These are phyloP conservation scores for Rhynchonema sp. DNA, from an alignment of 2,888 invertebrate species.

Conservation along the genomic window DNA sequence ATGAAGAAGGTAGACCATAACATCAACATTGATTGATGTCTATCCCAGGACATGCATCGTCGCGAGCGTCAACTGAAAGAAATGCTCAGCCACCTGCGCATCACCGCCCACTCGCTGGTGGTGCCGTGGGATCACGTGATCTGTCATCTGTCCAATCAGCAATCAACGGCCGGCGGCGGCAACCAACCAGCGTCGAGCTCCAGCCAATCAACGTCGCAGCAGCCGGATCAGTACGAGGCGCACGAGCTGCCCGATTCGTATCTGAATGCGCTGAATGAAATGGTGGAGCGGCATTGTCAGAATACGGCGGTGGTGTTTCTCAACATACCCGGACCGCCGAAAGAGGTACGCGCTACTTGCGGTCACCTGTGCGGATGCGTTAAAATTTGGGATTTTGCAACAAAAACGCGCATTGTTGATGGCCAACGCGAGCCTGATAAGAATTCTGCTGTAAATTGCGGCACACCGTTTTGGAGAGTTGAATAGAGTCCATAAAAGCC, in stretches of 20 bases:
- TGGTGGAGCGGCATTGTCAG: slow-evolving; percentile 52
- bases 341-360: background rate
- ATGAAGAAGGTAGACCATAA: too few relatives aligned
- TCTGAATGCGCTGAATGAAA: slow-evolving; percentile 35
- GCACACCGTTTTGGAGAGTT: too few relatives aligned
- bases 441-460: too few relatives aligned
- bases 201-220: too few relatives aligned
- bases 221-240: slow-evolving; percentile 9
- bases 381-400: too few relatives aligned
- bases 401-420: too few relatives aligned
- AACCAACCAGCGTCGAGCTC: background rate
- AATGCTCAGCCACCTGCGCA: slow-evolving; percentile 61
- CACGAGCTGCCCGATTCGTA: slow-evolving; percentile 19
- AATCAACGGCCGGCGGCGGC: too few relatives aligned
- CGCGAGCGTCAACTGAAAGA: slow-evolving; percentile 24
- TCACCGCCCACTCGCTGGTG: slow-evolving; percentile 53
- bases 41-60: slow-evolving; percentile 23
- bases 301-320: slow-evolving; percentile 75
- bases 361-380: too few relatives aligned
- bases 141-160: slow-evolving; percentile 10
- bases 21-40: too few relatives aligned
- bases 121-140: slow-evolving; percentile 37
- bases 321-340: slow-evolving; percentile 69
- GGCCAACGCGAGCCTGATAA: too few relatives aligned
- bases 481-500: too few relatives aligned